phyloP scores from a whole-genome alignment of 64 coral and sea anemone genomes.

The Pocillopora damicornis region DNA sequence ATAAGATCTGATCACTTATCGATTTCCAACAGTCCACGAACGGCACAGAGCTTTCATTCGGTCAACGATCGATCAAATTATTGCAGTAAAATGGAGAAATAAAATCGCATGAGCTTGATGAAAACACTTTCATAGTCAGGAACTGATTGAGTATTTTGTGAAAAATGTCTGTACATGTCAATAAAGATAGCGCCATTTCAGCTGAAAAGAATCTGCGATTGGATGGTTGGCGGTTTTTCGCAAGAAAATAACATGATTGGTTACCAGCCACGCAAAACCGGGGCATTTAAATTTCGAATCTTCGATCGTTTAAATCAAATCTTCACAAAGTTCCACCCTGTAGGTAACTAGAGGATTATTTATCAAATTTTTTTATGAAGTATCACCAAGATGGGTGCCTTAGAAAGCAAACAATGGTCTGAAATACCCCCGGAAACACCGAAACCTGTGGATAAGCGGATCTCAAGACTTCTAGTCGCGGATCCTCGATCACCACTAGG shows the following conservation, averaged over 20 bases:
- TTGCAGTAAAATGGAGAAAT: not conserved
- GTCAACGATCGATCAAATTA: not conserved
- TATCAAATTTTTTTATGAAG: constrained; percentile 9
- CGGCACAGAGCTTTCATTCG: not conserved
- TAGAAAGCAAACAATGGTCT: constrained; percentile 83
- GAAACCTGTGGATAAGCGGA: constrained; percentile 43
- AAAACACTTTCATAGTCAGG: not conserved
- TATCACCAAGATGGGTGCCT: constrained; percentile 52
- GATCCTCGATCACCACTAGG: constrained; percentile 82
- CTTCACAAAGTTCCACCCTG: not conserved
- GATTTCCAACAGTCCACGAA: constrained; percentile 4
- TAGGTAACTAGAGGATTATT: not conserved
- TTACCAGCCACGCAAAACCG: constrained; percentile 43
- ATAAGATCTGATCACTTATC: not conserved
- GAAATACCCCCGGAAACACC: constrained; percentile 81
- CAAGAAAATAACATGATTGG: constrained; percentile 48
- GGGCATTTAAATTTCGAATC: constrained; percentile 68
- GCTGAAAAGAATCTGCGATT: not conserved
- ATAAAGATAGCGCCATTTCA: not conserved
- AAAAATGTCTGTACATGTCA: not conserved
- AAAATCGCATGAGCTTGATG: not conserved
- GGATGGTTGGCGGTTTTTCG: not conserved
- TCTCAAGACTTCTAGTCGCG: constrained; percentile 31
- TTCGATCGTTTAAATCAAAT: constrained; percentile 74
- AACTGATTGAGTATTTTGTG: too few relatives aligned